A percentile compares a stretch with the other conserved stretches of the same genome.
Evolutionary conservation across 2,113 vertebrate genomes (phyloP).

Genomic region (Ctenodactylus gundi): DNA sequence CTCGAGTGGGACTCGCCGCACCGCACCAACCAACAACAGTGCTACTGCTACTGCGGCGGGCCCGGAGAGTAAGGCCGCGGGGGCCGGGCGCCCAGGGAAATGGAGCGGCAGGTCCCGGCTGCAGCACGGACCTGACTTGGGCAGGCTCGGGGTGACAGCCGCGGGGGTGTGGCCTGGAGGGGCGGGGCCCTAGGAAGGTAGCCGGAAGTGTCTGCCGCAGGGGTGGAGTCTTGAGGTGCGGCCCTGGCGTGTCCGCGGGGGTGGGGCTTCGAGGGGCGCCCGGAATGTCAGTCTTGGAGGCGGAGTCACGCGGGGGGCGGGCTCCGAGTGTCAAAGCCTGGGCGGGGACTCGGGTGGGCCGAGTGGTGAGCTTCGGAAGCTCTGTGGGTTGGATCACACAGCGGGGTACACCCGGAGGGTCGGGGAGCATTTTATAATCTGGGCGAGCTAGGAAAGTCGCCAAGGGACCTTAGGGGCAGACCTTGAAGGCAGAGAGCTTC

Average conservation of each 20-base stretch:
- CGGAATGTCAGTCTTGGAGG: background rate
- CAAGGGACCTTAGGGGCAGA: background rate
- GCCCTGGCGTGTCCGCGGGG: too few relatives aligned
- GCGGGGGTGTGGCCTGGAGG: too few relatives aligned
- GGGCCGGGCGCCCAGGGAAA: background rate
- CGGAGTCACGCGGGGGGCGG: background rate
- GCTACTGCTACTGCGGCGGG: slow-evolving; percentile 96
- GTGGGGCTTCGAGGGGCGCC: background rate
- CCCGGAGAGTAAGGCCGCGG: slow-evolving; percentile 91
- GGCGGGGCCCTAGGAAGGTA: too few relatives aligned
- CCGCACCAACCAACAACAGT: slow-evolving; percentile 96
- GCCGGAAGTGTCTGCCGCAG: background rate
- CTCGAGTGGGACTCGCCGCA: slow-evolving; percentile 96
- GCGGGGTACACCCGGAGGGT: background rate
- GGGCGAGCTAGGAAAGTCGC: background rate
- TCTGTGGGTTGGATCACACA: too few relatives aligned
- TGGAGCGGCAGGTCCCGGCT: too few relatives aligned
- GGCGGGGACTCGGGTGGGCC: too few relatives aligned
- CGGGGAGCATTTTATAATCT: background rate
- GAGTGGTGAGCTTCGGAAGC: background rate
- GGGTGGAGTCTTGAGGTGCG: background rate
- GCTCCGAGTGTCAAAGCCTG: accelerated
- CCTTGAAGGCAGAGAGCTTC: background rate
- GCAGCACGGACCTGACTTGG: background rate
- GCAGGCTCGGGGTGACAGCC: background rate